phyloP scores from a whole-genome alignment of 2,797 vertebrate species.

The Rhyacichthys aspro region DNA sequence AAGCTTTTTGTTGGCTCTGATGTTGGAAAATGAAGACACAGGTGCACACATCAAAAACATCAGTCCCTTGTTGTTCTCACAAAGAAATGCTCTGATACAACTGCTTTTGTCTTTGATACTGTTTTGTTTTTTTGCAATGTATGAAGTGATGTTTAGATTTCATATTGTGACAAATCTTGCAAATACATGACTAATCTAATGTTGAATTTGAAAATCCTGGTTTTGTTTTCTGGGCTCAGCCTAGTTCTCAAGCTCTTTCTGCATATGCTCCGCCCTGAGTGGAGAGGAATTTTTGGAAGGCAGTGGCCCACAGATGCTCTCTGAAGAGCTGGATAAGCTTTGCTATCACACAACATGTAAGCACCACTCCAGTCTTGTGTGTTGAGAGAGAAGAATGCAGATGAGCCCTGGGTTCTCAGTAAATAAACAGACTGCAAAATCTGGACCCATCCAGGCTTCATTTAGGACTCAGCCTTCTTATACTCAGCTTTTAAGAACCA shows the following conservation, averaged over 20 bases:
- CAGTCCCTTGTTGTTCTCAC: conserved; percentile 28
- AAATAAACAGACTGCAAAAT: conserved; percentile 65
- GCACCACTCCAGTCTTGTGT: conserved; percentile 67
- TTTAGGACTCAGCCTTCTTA: conserved; percentile 60
- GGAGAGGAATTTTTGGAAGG: conserved; percentile 43
- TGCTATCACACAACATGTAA: conserved; percentile 62
- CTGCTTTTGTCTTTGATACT: conserved; percentile 8
- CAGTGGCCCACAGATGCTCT: conserved; percentile 55
- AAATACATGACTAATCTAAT: too few species aligned
- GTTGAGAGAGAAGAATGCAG: conserved; percentile 64
- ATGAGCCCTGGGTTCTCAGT: conserved; percentile 59
- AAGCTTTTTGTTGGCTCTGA: not conserved
- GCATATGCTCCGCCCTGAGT: conserved; percentile 7
- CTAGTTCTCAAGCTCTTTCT: not conserved
- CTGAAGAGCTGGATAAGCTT: conserved; percentile 65
- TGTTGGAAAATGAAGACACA: conserved; percentile 46
- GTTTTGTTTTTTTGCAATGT: not conserved
- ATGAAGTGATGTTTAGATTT: not conserved
- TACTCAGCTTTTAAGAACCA: conserved; percentile 47
- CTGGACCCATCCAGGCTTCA: conserved; percentile 39
- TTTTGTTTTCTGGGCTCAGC: not conserved
- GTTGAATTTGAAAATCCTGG: too few species aligned
- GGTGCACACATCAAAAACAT: conserved; percentile 40
- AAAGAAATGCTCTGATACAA: not conserved
- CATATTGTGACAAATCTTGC: not conserved